phyloP scores from a whole-genome alignment of 92 coral and sea anemone species.

The Bergia puertoricense region DNA sequence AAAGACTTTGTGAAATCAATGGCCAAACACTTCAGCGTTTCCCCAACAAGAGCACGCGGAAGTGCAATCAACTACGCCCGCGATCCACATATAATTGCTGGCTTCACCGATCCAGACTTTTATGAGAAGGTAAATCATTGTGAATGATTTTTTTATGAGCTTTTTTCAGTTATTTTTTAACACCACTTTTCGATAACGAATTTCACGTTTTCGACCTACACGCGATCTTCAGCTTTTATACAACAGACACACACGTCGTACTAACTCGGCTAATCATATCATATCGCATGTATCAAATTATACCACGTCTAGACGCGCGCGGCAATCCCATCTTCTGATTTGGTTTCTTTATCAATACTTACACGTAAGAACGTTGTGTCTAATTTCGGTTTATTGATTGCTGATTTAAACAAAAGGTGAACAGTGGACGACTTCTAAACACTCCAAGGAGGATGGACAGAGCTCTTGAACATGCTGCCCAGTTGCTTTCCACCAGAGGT shows the following conservation, averaged over 20 bases:
- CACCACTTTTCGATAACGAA: neutral
- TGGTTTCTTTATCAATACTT: too few species aligned
- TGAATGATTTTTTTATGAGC: neutral
- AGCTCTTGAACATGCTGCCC: slow-evolving; percentile 63
- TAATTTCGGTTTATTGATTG: neutral
- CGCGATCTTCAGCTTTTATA: too few species aligned
- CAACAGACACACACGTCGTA: too few species aligned
- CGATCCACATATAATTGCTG: slow-evolving; percentile 26
- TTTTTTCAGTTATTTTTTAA: too few species aligned
- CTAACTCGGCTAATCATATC: too few species aligned
- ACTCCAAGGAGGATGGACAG: slow-evolving; percentile 64
- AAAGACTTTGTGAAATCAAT: slow-evolving; percentile 35
- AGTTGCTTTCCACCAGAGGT: slow-evolving; percentile 40
- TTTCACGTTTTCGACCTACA: too few species aligned
- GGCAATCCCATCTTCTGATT: neutral
- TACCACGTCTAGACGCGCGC: too few species aligned
- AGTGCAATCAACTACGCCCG: slow-evolving; percentile 33
- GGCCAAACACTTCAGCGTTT: slow-evolving; percentile 12
- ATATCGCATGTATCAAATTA: too few species aligned
- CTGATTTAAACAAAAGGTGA: slow-evolving; percentile 11
- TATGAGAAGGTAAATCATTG: slow-evolving; percentile 31
- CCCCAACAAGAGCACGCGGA: slow-evolving; percentile 30
- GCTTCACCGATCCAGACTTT: slow-evolving; percentile 46
- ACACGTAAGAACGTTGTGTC: too few species aligned
- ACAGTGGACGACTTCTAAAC: slow-evolving; percentile 33